Conservation (phyloP, 2,797 vertebrate species). For the Tenualosa ilisha region DNA sequence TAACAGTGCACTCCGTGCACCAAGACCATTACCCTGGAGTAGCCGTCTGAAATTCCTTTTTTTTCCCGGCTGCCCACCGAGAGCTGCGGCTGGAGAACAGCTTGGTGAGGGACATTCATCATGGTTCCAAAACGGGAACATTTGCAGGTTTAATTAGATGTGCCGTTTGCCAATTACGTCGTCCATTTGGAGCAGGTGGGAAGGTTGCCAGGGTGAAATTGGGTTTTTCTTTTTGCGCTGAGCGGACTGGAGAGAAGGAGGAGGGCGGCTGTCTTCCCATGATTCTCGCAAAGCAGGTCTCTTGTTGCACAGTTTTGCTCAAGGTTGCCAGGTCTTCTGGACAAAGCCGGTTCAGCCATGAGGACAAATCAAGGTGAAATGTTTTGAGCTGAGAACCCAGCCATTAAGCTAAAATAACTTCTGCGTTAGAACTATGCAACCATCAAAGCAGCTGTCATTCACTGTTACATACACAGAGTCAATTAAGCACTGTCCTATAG, state of each 20-base stretch:
- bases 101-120: slow-evolving; percentile 31
- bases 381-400: background rate
- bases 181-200: background rate
- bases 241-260: background rate
- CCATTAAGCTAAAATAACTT: background rate
- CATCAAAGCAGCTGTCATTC: background rate
- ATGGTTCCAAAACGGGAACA: slow-evolving; percentile 29
- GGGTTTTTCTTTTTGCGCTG: background rate
- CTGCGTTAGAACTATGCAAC: background rate
- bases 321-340: background rate
- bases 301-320: background rate
- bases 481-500: background rate
- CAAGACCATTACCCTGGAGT: background rate
- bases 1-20: background rate
- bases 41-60: background rate
- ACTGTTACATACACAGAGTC: too few relatives aligned
- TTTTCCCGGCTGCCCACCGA: background rate
- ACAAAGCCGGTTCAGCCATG: background rate
- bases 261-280: background rate
- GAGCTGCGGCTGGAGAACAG: slow-evolving; percentile 2
- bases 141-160: slow-evolving; percentile 32
- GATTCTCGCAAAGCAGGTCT: background rate
- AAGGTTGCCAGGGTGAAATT: slow-evolving; percentile 3
- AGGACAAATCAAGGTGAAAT: too few relatives aligned
- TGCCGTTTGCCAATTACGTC: slow-evolving; percentile 1